Evolutionary conservation across 2,797 vertebrate genomes (phyloP).

Genomic region (Oreonectes daqikongensis): DNA sequence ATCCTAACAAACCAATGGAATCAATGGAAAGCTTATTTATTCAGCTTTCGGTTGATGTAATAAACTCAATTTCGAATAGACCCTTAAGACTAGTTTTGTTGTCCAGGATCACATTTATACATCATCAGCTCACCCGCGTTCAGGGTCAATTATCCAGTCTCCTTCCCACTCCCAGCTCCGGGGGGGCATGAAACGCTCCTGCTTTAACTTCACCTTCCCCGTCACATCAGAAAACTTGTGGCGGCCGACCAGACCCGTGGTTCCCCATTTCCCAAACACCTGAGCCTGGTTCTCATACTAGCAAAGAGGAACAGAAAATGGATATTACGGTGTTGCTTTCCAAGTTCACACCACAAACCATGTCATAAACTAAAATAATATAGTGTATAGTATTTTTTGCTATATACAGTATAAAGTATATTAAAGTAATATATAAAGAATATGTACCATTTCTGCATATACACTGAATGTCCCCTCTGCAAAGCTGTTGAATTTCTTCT

Average conservation of each 20-base stretch:
- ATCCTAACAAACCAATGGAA: no score
- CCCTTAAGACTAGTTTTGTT: no score
- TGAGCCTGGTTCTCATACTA: conserved; percentile 97
- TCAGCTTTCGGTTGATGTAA: no score
- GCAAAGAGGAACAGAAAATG: neutral
- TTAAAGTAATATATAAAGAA: neutral
- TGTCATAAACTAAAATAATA: neutral
- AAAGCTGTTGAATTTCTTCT: conserved; percentile 94
- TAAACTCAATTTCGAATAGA: no score
- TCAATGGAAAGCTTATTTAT: no score
- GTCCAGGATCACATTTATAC: no score
- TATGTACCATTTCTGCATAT: conserved; percentile 91
- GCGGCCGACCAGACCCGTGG: conserved; percentile 90
- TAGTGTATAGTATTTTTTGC: neutral
- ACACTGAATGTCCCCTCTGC: conserved; percentile 94
- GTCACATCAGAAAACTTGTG: conserved; percentile 95
- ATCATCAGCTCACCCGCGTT: conserved; percentile 64
- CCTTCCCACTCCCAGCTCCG: conserved; percentile 96
- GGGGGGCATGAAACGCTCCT: conserved; percentile 92
- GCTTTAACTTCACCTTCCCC: conserved; percentile 94
- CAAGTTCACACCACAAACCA: neutral
- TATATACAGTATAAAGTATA: neutral
- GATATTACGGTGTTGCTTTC: neutral
- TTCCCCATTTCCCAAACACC: conserved; percentile 96
- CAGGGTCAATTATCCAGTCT: conserved; percentile 92